Evolutionary conservation across 2,888 invertebrate species (phyloP), one percentile per base, ranked within the genome.

Genomic region (Caenorhabditis panamensis): DNA sequence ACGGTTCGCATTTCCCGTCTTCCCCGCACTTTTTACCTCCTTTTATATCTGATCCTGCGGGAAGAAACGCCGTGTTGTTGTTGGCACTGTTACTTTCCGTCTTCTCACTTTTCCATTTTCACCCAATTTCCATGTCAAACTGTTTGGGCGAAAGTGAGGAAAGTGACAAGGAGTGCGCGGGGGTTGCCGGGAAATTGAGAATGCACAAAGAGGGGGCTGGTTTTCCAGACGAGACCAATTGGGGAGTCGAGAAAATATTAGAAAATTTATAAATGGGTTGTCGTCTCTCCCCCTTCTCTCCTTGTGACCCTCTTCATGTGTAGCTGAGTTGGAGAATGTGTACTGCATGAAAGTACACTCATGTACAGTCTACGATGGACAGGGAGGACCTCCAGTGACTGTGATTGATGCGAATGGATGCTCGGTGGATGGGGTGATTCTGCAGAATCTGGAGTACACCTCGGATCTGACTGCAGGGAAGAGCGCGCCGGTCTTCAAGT

Each of bases 301-400:
- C n/a, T n/a, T n/a, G n/a, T n/a, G n/a, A n/a, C n/a, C n/a, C n/a
- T n/a, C n/a, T n/a, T n/a, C 80, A 11, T 86, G 86, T 64, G 69
- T 73, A 16, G 72, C 86, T 1, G 89, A 86, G 62, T 37, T 90
- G 75, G 75, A 81, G 26, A 87, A 89, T 47, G 81, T 90, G 18
- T 90, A 90, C 79, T 90, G 90, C 58, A 90, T 90, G 90, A 77
- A 86, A 22, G 90, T 89, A 8, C 89, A 89, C 66, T 84, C 86
- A 5, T 90, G 90, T 67, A 86, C 87, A 13, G 90, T 90, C 13
- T 86, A 88, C 76, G 90, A 91, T 76, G 90, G 90, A n/a, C 90
- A 90, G 49, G 90, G 89, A 18, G 90, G 91, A 9, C 80, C 86
- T 2, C 86, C 87, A 41, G 89, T 90, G 11, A 86, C 84, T 62